A percentile compares a stretch with the other conserved stretches of the same genome.
These are phyloP conservation scores for Catharus bicknelli DNA, from an alignment of 2,113 vertebrate species.

Conservation along the genomic window DNA sequence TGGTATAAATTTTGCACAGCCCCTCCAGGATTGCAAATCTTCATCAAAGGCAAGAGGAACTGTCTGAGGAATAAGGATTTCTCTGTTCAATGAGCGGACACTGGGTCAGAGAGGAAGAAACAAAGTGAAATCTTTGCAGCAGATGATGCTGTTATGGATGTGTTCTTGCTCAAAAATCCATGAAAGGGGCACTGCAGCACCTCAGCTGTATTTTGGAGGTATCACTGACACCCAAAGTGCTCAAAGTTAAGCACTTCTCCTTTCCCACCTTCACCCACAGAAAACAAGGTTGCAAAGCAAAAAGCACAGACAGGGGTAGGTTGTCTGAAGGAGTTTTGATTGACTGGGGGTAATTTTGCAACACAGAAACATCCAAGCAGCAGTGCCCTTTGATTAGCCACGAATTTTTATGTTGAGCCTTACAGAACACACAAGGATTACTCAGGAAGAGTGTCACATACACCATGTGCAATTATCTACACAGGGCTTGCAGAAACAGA, in stretches of 20 bases:
- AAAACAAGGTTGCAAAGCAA: not conserved
- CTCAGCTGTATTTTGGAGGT: not conserved
- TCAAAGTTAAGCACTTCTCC: not conserved
- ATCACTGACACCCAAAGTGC: not conserved
- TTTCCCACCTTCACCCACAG: not conserved
- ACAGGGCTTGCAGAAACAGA: not conserved
- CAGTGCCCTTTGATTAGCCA: not conserved
- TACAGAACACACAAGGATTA: constrained; percentile 7
- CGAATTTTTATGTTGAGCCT: not conserved
- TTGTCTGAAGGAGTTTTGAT: not conserved
- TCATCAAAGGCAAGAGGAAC: not conserved
- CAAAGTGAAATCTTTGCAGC: not conserved
- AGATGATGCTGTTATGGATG: not conserved
- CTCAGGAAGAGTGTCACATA: not conserved
- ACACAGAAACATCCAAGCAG: not conserved
- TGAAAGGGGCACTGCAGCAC: not conserved
- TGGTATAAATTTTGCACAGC: not conserved
- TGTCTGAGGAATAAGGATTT: not conserved
- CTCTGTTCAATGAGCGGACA: not conserved
- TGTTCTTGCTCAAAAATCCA: not conserved
- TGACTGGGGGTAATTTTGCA: not conserved
- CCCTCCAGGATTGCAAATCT: constrained; percentile 13
- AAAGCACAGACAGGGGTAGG: not conserved
- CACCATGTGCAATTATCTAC: not conserved
- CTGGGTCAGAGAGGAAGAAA: not conserved